Evolutionary conservation across 2,888 invertebrate genomes (phyloP), one percentile per base, ranked within the genome.

Genomic region (Aleiodes leptofemur): DNA sequence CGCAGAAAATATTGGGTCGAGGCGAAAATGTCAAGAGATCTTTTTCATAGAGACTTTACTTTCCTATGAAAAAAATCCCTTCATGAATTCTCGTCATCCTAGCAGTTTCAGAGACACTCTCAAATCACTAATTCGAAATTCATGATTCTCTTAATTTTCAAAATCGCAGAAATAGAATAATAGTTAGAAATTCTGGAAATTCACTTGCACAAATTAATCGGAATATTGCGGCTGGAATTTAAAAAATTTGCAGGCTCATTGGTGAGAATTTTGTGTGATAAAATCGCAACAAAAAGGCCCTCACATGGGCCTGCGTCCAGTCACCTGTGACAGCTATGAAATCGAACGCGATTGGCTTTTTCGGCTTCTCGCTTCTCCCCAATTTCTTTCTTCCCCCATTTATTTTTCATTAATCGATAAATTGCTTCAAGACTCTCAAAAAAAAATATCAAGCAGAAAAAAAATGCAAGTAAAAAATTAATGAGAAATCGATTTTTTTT

Each of bases 291-390:
- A 14, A 59, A 59, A 59, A 34, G 38, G 43, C 43, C 34, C 59
- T 34, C 59, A 38, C 38, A 34, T 59, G 51, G 51, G 51, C 34
- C n/a, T 29, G 13, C 29, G 34, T 57, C 57, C 34, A 31, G 13
- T 13, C n/a, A 34, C 34, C 38, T 59, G 59, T 59, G 87, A 87
- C 87, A 86, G 86, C 86, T 87, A 86, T 87, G 86, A 87, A 87
- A 87, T 87, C 84, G 85, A 80, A 81, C 82, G 77, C 85, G 87
- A 86, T 87, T 85, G 86, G 85, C 59, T 59, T 59, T 59, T 83
- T 82, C 80, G 81, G 74, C 79, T 84, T 80, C 38, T 38, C 79
- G 78, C 78, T 80, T 77, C 75, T 38, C 76, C 74, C 76, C 29
- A 74, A 64, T 75, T 78, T 73, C 64, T 73, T 74, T 76, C 73